Evolutionary conservation across 2,888 invertebrate genomes (phyloP).

Genomic region (Acronicta leporina): DNA sequence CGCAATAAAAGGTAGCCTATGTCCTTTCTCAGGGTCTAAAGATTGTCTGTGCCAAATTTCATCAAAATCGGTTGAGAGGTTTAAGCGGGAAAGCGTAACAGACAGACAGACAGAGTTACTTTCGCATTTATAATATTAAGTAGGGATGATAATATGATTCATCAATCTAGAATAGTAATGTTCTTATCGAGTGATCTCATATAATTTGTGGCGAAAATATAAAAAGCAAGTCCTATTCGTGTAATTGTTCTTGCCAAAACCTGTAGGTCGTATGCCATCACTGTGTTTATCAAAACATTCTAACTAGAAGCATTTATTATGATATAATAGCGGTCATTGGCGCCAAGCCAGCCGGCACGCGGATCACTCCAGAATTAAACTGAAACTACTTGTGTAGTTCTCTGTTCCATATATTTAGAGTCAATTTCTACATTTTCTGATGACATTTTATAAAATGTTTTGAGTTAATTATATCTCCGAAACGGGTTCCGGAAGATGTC

Average conservation of each 20-base stretch:
- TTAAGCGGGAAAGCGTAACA: no score
- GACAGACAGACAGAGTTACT: no score
- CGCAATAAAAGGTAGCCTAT: no score
- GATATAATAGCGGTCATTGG: slow-evolving; percentile 63
- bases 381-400: slow-evolving; percentile 37
- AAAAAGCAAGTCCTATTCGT: neutral
- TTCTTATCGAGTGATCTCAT: no score
- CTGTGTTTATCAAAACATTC: slow-evolving; percentile 41
- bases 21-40: no score
- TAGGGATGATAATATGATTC: no score
- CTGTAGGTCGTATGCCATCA: slow-evolving; percentile 42
- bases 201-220: no score
- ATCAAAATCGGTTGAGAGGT: no score
- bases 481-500: slow-evolving; percentile 15
- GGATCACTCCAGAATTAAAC: slow-evolving; percentile 69
- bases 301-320: slow-evolving; percentile 55
- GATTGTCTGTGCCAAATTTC: no score
- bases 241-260: slow-evolving; percentile 6
- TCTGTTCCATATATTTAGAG: slow-evolving; percentile 35
- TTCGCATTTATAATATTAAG: no score
- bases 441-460: slow-evolving; percentile 28
- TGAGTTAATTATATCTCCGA: slow-evolving; percentile 14
- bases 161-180: no score
- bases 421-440: slow-evolving; percentile 32
- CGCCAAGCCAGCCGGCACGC: slow-evolving; percentile 56